Conservation (phyloP, 2,888 invertebrate species). For the Noctua janthina region DNA sequence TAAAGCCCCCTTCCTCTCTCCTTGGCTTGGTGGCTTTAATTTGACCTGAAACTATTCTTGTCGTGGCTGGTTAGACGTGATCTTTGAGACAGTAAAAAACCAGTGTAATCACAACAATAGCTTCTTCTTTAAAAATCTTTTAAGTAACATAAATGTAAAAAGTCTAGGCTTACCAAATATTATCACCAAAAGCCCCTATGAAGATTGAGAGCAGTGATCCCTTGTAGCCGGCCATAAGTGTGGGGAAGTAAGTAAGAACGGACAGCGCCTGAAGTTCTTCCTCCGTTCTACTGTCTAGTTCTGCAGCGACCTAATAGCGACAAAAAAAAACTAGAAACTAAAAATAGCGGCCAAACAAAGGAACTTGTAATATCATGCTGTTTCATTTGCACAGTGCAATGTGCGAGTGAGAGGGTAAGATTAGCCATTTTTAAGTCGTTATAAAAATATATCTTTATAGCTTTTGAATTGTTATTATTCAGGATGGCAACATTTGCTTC, state of each 20-base stretch:
- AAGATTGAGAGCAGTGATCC: constrained; percentile 84
- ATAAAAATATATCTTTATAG: background rate
- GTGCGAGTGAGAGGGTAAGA: background rate
- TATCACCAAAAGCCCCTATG: constrained; percentile 89
- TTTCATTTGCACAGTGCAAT: background rate
- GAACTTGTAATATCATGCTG: background rate
- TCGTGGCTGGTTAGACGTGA: background rate
- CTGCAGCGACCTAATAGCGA: constrained; percentile 79
- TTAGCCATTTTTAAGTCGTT: background rate
- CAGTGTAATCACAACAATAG: no score
- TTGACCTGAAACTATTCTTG: background rate
- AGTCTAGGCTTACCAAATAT: constrained; percentile 81
- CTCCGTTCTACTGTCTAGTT: constrained; percentile 83
- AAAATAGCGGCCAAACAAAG: background rate
- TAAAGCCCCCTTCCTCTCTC: no score
- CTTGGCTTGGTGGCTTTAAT: background rate
- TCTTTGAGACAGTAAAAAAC: no score
- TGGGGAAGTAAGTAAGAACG: constrained; percentile 80
- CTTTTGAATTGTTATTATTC: background rate
- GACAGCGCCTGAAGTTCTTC: constrained; percentile 85
- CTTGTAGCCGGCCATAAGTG: constrained; percentile 81
- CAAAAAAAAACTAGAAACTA: background rate
- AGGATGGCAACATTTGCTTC: background rate
- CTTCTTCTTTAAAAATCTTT: no score
- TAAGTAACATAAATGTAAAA: no score